Evolutionary conservation across 2,113 vertebrate genomes (phyloP), one percentile per base, ranked within the genome.

Genomic region (Rhombomys opimus): DNA sequence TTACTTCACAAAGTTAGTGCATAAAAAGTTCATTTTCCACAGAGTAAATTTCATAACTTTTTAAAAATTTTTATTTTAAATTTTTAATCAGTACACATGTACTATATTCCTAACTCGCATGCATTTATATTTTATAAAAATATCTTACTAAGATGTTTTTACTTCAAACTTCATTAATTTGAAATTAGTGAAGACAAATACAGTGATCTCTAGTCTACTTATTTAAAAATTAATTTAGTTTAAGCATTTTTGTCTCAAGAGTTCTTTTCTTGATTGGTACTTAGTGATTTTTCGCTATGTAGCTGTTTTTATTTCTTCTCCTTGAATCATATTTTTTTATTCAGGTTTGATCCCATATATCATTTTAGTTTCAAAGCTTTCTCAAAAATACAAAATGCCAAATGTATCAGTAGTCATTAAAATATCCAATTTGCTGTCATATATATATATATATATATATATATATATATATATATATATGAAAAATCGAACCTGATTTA

Each of bases 61-160:
- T 86, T 85, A 10, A 59, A 76, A 32, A 78, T 23, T 59, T 63
- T 67, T 63, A 96, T 93, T 96, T 88, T n/a, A 68, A 70, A 77
- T 2, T 18, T 85, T 32, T 0, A 2, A 67, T 38, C 78, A 90
- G 7, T 89, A 75, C 68, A 46, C 75, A 9, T 4, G 18, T 65
- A 25, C 2, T 35, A 17, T 63, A 32, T 85, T 41, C 9, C 5
- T 30, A 46, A 84, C 61, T 0, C 1, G n/a, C 18, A 18, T n/a
- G 41, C 25, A 61, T 63, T 46, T 91, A 54, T 27, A 82, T 23
- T 87, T 89, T 87, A 50, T 2, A 35, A 59, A 93, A 77, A 7
- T 50, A 7, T 0, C 65, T 57, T 54, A 61, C 7, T 35, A 46
- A 81, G 2, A 2, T 67, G 46, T 46, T 46, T 46, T 46, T 18